phyloP scores from a whole-genome alignment of 2,888 invertebrate genomes.

The Cheilosia urbana region DNA sequence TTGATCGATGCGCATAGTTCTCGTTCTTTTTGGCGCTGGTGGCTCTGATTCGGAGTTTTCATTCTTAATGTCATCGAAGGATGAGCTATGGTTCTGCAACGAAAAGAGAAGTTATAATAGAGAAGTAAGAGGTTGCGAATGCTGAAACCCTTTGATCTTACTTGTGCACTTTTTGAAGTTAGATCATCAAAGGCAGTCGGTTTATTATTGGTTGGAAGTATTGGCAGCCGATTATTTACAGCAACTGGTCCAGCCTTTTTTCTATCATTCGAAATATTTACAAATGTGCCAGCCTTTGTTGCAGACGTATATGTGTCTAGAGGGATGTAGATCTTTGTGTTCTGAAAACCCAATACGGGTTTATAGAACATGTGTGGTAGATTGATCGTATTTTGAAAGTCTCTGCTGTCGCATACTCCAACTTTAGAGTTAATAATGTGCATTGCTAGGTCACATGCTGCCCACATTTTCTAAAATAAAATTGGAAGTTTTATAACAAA shows the following conservation, averaged over 20 bases:
- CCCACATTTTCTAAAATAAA: conserved; percentile 94
- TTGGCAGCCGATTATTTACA: conserved; percentile 75
- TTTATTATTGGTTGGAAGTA: conserved; percentile 63
- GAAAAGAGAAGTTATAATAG: not conserved
- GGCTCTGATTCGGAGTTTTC: conserved; percentile 59
- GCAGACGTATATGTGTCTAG: conserved; percentile 85
- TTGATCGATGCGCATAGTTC: conserved; percentile 52
- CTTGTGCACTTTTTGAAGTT: conserved; percentile 77
- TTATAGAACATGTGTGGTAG: conserved; percentile 96
- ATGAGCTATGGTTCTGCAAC: conserved; percentile 57
- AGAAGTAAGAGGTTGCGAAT: no score
- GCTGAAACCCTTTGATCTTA: conserved; percentile 33
- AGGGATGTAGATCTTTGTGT: conserved; percentile 92
- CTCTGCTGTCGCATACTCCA: conserved; percentile 94
- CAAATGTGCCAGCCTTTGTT: conserved; percentile 75
- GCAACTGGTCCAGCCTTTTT: conserved; percentile 69
- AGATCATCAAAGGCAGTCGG: conserved; percentile 77
- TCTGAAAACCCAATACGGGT: conserved; percentile 89
- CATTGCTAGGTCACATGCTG: conserved; percentile 97
- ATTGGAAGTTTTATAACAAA: not conserved
- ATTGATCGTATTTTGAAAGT: conserved; percentile 93
- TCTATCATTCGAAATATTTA: conserved; percentile 64
- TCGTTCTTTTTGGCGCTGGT: conserved; percentile 68
- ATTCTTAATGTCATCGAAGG: conserved; percentile 60
- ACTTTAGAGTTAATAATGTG: conserved; percentile 95